Evolutionary conservation across 2,113 vertebrate genomes (phyloP).

Genomic region (Burhinus oedicnemus): DNA sequence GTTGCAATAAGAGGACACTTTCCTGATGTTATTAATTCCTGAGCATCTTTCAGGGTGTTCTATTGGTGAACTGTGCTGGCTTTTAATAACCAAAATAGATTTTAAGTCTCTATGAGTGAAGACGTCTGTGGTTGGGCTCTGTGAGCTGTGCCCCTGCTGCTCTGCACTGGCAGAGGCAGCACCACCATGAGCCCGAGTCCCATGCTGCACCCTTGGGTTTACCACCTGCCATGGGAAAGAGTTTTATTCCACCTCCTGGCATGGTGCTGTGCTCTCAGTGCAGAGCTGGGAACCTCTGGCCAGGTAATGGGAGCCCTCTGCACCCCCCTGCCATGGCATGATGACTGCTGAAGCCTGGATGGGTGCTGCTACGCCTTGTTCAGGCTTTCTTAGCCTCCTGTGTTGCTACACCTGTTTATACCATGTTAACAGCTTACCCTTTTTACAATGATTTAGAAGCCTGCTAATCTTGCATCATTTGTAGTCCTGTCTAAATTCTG

Average conservation of each 20-base stretch:
- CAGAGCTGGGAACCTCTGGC: neutral
- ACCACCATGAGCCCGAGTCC: neutral
- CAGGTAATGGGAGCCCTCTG: neutral
- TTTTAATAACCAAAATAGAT: neutral
- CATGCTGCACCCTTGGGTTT: neutral
- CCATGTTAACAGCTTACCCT: neutral
- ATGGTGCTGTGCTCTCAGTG: neutral
- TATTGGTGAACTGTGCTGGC: neutral
- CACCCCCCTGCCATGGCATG: rapidly evolving
- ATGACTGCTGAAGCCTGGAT: neutral
- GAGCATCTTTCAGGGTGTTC: neutral
- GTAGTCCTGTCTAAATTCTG: conserved; percentile 11
- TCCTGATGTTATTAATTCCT: neutral
- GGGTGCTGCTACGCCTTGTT: neutral
- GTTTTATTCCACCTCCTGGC: neutral
- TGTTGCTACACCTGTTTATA: neutral
- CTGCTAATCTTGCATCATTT: conserved; percentile 14
- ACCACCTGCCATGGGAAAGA: neutral
- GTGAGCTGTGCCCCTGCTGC: neutral
- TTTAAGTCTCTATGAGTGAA: neutral
- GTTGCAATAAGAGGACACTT: neutral
- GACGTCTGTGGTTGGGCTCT: neutral
- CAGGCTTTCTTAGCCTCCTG: neutral
- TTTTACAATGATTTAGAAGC: neutral
- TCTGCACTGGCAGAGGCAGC: neutral